Conservation (phyloP, 2,113 vertebrate genomes). For the Muntiacus muntjak region DNA sequence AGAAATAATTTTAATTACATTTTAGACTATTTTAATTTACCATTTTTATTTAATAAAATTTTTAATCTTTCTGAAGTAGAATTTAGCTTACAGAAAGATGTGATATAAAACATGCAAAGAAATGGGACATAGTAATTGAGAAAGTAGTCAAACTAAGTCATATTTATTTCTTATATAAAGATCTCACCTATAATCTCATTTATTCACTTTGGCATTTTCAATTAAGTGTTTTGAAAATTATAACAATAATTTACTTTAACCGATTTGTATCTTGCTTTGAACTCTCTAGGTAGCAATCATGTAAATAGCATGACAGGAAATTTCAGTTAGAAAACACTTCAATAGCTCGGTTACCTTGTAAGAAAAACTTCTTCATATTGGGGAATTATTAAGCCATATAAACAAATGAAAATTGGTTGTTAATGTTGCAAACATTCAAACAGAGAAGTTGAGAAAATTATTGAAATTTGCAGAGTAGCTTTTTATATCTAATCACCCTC, state of each 20-base stretch:
- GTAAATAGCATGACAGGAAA: neutral
- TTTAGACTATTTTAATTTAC: conserved; percentile 35
- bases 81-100: conserved; percentile 3
- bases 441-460: conserved; percentile 49
- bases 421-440: conserved; percentile 43
- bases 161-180: conserved; percentile 43
- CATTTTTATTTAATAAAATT: conserved; percentile 28
- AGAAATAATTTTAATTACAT: conserved; percentile 35
- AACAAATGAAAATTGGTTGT: conserved; percentile 36
- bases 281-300: conserved; percentile 41
- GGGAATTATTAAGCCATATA: conserved; percentile 9
- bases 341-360: conserved; percentile 22
- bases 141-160: neutral
- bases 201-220: conserved; percentile 13
- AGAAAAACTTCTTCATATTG: neutral
- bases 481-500: neutral
- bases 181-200: conserved; percentile 38
- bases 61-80: conserved; percentile 30
- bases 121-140: conserved; percentile 27
- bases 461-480: neutral
- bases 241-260: conserved; percentile 37
- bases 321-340: conserved; percentile 26
- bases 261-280: neutral
- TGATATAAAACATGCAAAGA: conserved; percentile 18
- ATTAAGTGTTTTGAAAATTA: conserved; percentile 60